Base-by-base conservation (phyloP, 2,113 vertebrate species). In the Emydocephalus ijimae region DNA sequence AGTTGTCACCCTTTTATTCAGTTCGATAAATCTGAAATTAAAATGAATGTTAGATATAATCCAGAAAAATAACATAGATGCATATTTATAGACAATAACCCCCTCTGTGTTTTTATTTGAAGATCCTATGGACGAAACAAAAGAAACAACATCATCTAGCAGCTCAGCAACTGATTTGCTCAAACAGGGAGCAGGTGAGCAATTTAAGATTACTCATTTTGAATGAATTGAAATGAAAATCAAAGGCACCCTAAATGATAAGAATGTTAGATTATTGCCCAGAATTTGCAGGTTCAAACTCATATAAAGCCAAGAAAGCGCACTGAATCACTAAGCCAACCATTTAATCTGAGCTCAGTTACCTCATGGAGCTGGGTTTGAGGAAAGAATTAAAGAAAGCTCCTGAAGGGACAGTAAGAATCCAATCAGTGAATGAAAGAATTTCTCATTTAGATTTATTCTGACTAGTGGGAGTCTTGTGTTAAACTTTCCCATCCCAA, bases 141-240 rank as follows among this genome's bases (percentile, higher is more conserved):
- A 98, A 89, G 98, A 99, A 81, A 97, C 97, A 0, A 95, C 96
- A 0, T 96, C 98, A 0, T 93, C 98, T n/a, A 96, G 98, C 87
- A 99, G 98, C 92, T 98, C 98, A 0, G 97, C 98, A 56, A 95
- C 97, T 0, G 99, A 99, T 50, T 97, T 99, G 87, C 98, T 99
- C 95, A 99, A 99, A 96, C 99, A 99, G 97, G 99, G 99, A 93
- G 99, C 99, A 95, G 99, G 99, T 99, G 97, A 97, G 97, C 95
- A 24, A 55, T 34, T 8, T 6, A 20, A 14, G 85, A 39, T 81
- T 81, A 81, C 74, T 0, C 34, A 81, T 21, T 81, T 81, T 20
- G 74, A 81, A 43, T 43, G 34, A 81, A 81, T 3, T 20, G 29
- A 88, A 54, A 20, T 52, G 45, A 87, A 86, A 87, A 14, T 87